Conservation (phyloP, 2,113 vertebrate species). For the Brachypodius melanocephalos region DNA sequence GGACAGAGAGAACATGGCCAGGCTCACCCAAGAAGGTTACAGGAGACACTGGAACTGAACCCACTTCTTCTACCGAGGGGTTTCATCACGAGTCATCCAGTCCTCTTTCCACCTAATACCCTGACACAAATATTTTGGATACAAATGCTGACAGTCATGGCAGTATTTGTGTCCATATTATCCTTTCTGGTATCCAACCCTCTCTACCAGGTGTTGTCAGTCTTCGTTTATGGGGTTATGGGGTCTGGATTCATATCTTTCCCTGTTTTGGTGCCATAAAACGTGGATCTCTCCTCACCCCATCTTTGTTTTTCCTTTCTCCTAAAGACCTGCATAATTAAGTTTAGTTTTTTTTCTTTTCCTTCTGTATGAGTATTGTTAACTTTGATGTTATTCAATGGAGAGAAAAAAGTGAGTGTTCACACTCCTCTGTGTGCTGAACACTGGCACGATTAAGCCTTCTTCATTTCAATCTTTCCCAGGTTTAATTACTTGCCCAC, state of each 20-base stretch:
- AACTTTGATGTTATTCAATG: neutral
- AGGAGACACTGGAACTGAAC: neutral
- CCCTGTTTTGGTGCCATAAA: neutral
- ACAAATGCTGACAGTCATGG: neutral
- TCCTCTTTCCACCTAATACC: neutral
- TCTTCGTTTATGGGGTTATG: neutral
- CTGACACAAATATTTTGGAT: neutral
- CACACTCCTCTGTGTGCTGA: neutral
- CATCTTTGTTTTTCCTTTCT: neutral
- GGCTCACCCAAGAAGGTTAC: neutral
- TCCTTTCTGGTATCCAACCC: neutral
- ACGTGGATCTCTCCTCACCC: neutral
- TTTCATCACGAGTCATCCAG: neutral
- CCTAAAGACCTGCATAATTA: neutral
- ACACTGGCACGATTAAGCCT: neutral
- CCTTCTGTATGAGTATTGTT: neutral
- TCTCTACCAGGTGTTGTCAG: neutral
- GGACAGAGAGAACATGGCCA: neutral
- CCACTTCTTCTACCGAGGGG: accelerated
- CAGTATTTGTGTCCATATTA: neutral
- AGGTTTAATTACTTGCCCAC: neutral
- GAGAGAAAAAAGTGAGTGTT: neutral
- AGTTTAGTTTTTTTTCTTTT: accelerated
- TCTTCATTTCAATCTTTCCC: neutral
- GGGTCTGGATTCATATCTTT: neutral